phyloP scores from a whole-genome alignment of 2,888 invertebrate species.

The Watsonalla binaria region DNA sequence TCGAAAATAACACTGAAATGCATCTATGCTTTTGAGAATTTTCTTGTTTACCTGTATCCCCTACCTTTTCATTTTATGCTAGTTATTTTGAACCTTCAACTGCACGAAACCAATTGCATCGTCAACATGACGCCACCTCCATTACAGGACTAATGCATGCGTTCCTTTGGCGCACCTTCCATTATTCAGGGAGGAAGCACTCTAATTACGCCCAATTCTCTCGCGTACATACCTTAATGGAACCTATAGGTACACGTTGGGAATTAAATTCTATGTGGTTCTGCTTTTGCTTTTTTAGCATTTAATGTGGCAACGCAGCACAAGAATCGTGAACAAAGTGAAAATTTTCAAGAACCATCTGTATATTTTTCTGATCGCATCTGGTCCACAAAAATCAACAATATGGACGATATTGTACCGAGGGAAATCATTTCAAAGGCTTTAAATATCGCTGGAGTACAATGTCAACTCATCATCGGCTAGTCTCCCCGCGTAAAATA shows the following conservation, averaged over 20 bases:
- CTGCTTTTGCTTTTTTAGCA: too few relatives aligned
- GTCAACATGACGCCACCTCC: constrained; percentile 46
- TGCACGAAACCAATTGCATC: constrained; percentile 36
- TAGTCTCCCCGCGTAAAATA: constrained; percentile 24
- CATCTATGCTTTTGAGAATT: too few relatives aligned
- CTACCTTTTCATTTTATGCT: not conserved
- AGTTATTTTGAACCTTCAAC: constrained; percentile 9
- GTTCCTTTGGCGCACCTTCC: constrained; percentile 52
- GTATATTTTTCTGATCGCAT: too few relatives aligned
- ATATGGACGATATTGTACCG: too few relatives aligned
- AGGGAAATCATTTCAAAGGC: too few relatives aligned
- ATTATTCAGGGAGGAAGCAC: constrained; percentile 51
- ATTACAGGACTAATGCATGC: constrained; percentile 48
- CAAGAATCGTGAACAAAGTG: too few relatives aligned
- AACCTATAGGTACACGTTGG: not conserved
- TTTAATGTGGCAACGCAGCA: too few relatives aligned
- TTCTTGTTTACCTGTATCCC: not conserved
- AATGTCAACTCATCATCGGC: constrained; percentile 20
- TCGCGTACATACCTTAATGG: constrained; percentile 3
- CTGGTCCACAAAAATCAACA: too few relatives aligned
- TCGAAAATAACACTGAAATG: too few relatives aligned
- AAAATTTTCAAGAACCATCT: too few relatives aligned
- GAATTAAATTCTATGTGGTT: not conserved
- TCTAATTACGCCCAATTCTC: constrained; percentile 36
- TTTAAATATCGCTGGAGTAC: constrained; percentile 7